Evolutionary conservation across 2,113 vertebrate genomes (phyloP).

Genomic region (Phyllopteryx taeniolatus): DNA sequence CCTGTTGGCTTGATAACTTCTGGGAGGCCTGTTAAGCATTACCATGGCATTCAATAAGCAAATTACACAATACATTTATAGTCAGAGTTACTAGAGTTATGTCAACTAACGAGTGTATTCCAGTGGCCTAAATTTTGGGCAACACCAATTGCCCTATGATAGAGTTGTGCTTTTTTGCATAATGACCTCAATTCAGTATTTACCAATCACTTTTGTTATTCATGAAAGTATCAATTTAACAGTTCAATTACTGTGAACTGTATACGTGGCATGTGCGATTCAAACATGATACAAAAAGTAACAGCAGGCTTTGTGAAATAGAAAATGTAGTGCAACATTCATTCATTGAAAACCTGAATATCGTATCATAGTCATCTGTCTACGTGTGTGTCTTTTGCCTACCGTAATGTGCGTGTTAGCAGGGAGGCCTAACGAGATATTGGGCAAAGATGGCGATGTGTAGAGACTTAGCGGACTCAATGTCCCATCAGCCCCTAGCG

Average conservation of each 20-base stretch:
- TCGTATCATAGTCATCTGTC: neutral
- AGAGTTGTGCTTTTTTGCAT: neutral
- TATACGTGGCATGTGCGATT: too few relatives aligned
- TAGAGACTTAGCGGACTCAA: slow-evolving; percentile 88
- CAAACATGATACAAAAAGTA: neutral
- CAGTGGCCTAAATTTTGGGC: neutral
- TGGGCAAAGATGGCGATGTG: slow-evolving; percentile 93
- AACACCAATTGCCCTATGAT: neutral
- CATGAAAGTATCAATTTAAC: too few relatives aligned
- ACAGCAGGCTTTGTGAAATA: neutral
- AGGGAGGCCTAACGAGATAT: slow-evolving; percentile 93
- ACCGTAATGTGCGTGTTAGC: slow-evolving; percentile 89
- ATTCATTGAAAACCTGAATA: neutral
- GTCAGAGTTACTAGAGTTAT: neutral
- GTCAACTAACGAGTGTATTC: too few relatives aligned
- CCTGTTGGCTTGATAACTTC: slow-evolving; percentile 83
- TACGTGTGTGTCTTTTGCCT: slow-evolving; percentile 47
- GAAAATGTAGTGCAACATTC: neutral
- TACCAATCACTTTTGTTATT: neutral
- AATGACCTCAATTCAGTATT: neutral
- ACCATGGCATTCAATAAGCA: slow-evolving; percentile 10
- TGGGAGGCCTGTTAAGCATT: slow-evolving; percentile 74
- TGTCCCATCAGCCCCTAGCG: slow-evolving; percentile 82
- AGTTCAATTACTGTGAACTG: too few relatives aligned
- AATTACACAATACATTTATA: neutral